Conservation (phyloP, 1,140 invertebrate species). For the Pseudoatta argentina region DNA sequence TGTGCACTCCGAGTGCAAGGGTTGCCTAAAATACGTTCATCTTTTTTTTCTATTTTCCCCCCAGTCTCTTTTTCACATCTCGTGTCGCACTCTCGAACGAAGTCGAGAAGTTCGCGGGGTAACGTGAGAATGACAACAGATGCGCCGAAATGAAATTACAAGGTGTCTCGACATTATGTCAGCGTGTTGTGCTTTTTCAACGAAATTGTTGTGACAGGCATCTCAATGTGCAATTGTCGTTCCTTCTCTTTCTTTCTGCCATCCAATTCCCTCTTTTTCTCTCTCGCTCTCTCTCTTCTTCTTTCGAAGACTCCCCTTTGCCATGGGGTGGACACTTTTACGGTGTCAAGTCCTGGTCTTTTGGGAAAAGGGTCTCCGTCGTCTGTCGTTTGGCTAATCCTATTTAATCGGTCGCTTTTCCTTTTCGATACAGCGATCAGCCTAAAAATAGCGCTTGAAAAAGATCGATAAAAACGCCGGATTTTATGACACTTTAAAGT, state of each 20-base stretch:
- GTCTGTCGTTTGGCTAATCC: conserved; percentile 67
- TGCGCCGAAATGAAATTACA: conserved; percentile 82
- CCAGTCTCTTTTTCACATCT: conserved; percentile 57
- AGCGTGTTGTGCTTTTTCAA: conserved; percentile 77
- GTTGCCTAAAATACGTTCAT: conserved; percentile 76
- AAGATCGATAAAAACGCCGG: conserved; percentile 50
- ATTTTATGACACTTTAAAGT: conserved; percentile 19
- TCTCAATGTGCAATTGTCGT: conserved; percentile 73
- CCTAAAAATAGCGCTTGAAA: conserved; percentile 52
- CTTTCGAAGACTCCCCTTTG: conserved; percentile 61
- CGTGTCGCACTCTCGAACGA: conserved; percentile 54
- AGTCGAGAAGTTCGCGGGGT: conserved; percentile 72
- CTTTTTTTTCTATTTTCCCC: conserved; percentile 53
- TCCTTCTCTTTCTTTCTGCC: conserved; percentile 5
- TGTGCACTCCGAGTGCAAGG: conserved; percentile 70
- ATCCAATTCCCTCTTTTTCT: conserved; percentile 11
- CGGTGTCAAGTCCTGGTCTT: conserved; percentile 77
- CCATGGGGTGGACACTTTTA: conserved; percentile 76
- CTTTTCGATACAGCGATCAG: conserved; percentile 64
- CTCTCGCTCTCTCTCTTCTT: conserved; percentile 49
- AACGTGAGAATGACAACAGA: conserved; percentile 83
- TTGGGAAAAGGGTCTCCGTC: conserved; percentile 75
- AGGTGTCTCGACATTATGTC: conserved; percentile 71
- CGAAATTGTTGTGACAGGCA: conserved; percentile 83
- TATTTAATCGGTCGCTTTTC: conserved; percentile 78